Base-by-base conservation (phyloP, 2,113 vertebrate species). In the Oreotrochilus melanogaster region DNA sequence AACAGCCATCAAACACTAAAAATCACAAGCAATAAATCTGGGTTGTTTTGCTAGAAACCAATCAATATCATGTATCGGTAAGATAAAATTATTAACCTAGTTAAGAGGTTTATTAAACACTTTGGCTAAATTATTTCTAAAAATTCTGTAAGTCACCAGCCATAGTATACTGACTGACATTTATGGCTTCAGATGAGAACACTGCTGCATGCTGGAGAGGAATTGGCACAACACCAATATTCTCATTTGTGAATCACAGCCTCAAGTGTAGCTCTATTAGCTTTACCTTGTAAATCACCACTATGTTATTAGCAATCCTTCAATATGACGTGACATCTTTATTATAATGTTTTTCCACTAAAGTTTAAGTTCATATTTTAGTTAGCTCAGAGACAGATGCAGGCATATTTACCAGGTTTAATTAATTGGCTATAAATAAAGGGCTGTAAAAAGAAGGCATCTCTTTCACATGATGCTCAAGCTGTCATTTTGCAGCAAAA, bases 311-410 rank as follows among this genome's bases (percentile, higher is more conserved):
- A 97, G 95, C 85, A 93, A 89, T 93, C 71, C 88, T 95, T 97
- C 86, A 96, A 30, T 85, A 72, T 81, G 79, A 91, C 92, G 66
- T 95, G 92, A 95, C 79, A 96, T 88, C 88, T 94, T 97, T 96
- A 96, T 92, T 96, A 94, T 84, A 95, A 96, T 88, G 76, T 93
- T 97, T 97, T 96, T 78, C 76, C 60, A 80, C 67, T 89, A 30
- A 95, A 95, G 83, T 86, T 96, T 97, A 89, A 78, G 89, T 95
- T 97, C 75, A 91, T 96, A 96, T 97, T 96, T 97, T 89, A 95
- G 70, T 91, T 94, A 91, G 67, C 48, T 47, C 83, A 57, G 51
- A 96, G 78, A 96, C 48, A 96, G 83, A 96, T 93, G 57, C 57
- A 86, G 45, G 35, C 39, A 15, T 96, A 93, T 95, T 94, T 94